Base-by-base conservation (phyloP, 1,140 invertebrate genomes). In the Meloidogyne hapla region DNA sequence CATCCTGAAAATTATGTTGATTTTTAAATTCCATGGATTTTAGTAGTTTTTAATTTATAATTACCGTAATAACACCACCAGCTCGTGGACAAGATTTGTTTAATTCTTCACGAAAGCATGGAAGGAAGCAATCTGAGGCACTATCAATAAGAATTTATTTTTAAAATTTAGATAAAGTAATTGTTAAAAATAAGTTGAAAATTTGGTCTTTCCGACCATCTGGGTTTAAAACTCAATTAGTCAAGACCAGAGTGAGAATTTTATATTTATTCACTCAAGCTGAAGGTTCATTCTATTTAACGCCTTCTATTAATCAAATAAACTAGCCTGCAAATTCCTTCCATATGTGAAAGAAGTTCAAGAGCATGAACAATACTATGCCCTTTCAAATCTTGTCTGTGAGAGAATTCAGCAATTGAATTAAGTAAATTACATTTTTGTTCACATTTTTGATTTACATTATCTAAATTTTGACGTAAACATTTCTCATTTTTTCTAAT, bases 11-110 rank as follows among this genome's bases (percentile, higher is more conserved):
- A 15, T 45, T 15, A 45, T 1, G 18, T 12, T 18, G 18, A 48
- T 18, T 48, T 42, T 2, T 23, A 62, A 15, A 71, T n/a, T n/a
- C n/a, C n/a, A n/a, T n/a, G n/a, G n/a, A n/a, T n/a, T 42, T 10
- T 42, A 42, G 9, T 42, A 10, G 40, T n/a, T n/a, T n/a, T n/a
- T n/a, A n/a, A n/a, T n/a, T n/a, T n/a, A 15, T n/a, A 56, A 21
- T 63, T 61, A 73, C 71, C 48, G 56, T 56, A 23, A 73, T 73
- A 28, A 73, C 71, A 2, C 71, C 71, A 12, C 71, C 71, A 38
- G 71, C 61, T 18, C 40, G 28, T 25, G 71, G 33, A 61, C 71
- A 73, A 13, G 13, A 12, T 3, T 33, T 38, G 25, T 73, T 73
- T 38, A 73, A 15, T 65, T 21, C 56, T 23, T 73, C 71, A 1